phyloP scores from a whole-genome alignment of 2,888 invertebrate genomes.

The Drosophila antonietae region DNA sequence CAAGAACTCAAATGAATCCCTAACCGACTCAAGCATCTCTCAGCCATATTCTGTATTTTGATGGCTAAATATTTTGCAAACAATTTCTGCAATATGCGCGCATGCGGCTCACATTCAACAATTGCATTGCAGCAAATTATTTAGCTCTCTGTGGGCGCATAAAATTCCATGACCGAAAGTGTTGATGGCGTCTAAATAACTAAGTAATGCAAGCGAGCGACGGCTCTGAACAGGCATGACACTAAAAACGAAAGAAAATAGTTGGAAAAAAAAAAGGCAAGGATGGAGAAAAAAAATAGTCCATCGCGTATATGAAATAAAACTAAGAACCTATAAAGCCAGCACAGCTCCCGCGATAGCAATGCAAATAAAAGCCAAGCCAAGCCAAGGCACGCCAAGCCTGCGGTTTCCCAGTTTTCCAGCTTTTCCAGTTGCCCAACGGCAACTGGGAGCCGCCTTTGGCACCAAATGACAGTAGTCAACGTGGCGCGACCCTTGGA shows the following conservation, averaged over 20 bases:
- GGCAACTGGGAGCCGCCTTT: conserved; percentile 39
- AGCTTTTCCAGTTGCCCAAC: neutral
- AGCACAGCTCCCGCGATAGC: conserved; percentile 54
- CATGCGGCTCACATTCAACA: neutral
- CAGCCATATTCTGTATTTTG: neutral
- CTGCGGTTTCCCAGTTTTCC: no score
- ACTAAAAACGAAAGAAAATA: conserved; percentile 23
- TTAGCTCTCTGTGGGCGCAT: conserved; percentile 18
- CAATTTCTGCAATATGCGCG: neutral
- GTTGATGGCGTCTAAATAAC: conserved; percentile 59
- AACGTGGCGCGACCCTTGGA: conserved; percentile 56
- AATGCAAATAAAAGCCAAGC: conserved; percentile 61
- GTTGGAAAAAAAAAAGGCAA: neutral
- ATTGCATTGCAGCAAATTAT: conserved; percentile 18
- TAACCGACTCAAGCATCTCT: neutral
- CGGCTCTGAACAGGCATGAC: conserved; percentile 8
- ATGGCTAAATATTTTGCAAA: neutral
- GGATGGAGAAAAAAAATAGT: neutral
- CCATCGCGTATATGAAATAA: conserved; percentile 59
- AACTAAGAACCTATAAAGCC: conserved; percentile 66
- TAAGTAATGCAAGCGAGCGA: conserved; percentile 25
- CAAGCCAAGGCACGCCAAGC: conserved; percentile 32
- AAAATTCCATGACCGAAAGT: conserved; percentile 40
- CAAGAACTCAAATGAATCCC: no score
- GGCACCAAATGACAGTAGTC: conserved; percentile 50